A percentile compares a stretch with the other conserved stretches of the same genome.
These are phyloP conservation scores for Alentia gelatinosa DNA, from an alignment of 2,888 invertebrate species.

Conservation along the genomic window DNA sequence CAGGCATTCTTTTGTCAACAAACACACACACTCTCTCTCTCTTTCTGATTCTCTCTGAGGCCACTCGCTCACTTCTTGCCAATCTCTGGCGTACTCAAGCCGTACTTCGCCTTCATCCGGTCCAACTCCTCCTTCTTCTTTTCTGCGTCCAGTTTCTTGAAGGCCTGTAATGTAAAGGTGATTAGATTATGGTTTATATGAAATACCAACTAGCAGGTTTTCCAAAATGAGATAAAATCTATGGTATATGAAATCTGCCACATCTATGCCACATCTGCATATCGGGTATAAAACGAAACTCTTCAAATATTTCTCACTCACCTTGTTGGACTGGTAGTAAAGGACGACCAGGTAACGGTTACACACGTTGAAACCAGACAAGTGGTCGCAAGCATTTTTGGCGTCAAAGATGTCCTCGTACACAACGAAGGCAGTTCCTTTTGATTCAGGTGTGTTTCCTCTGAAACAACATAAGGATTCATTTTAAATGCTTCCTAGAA, in stretches of 20 bases:
- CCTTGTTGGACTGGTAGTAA: constrained; percentile 91
- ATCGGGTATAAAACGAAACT: too few species aligned
- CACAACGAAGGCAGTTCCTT: constrained; percentile 99
- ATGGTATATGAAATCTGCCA: too few species aligned
- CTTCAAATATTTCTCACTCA: too few species aligned
- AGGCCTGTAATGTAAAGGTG: too few species aligned
- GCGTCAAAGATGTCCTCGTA: constrained; percentile 99
- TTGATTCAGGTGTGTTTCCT: constrained; percentile 97
- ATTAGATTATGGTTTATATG: too few species aligned
- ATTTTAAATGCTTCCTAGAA: too few species aligned
- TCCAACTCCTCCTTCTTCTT: constrained; percentile 87
- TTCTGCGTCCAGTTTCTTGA: constrained; percentile 96
- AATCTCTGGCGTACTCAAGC: constrained; percentile 84
- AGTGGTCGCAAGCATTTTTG: constrained; percentile 99
- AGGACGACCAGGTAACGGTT: constrained; percentile 99
- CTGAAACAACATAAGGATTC: too few species aligned
- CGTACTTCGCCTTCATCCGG: constrained; percentile 96
- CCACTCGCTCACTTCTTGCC: background rate
- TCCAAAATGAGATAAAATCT: too few species aligned
- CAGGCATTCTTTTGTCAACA: too few species aligned
- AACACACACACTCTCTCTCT: background rate
- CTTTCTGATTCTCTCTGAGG: background rate
- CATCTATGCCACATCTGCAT: too few species aligned
- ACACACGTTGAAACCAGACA: constrained; percentile 99
- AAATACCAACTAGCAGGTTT: too few species aligned